These are phyloP conservation scores for Progne subis DNA, from an alignment of 2,113 vertebrate species.

Conservation along the genomic window DNA sequence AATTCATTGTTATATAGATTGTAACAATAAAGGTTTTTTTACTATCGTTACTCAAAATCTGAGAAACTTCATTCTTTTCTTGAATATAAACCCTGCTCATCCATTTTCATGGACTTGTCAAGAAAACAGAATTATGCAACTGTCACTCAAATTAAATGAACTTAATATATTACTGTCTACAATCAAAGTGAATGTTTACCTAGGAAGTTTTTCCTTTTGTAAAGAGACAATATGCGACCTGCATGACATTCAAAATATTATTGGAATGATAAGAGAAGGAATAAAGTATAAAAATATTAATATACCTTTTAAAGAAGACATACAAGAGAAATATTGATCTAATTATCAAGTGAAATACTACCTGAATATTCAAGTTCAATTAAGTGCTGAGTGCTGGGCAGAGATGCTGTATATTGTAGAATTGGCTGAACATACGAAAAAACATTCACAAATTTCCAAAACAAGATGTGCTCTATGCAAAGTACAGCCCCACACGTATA, in stretches of 20 bases:
- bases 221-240: not conserved
- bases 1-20: not conserved
- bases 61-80: not conserved
- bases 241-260: not conserved
- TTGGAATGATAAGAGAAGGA: not conserved
- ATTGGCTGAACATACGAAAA: not conserved
- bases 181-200: not conserved
- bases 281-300: not conserved
- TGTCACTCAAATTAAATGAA: slow-evolving; percentile 44
- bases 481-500: not conserved
- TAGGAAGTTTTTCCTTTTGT: not conserved
- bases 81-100: not conserved
- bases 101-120: slow-evolving; percentile 25
- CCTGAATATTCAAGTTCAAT: not conserved
- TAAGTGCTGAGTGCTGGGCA: not conserved
- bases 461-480: not conserved
- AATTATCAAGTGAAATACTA: not conserved
- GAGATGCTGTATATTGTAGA: not conserved
- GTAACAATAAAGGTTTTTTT: not conserved
- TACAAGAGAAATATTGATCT: not conserved
- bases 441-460: not conserved
- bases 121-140: slow-evolving; percentile 10
- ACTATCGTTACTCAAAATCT: slow-evolving; percentile 6
- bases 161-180: not conserved
- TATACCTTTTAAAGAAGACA: not conserved